Conservation (phyloP, 2,113 vertebrate genomes). For the Amazona vittata region DNA sequence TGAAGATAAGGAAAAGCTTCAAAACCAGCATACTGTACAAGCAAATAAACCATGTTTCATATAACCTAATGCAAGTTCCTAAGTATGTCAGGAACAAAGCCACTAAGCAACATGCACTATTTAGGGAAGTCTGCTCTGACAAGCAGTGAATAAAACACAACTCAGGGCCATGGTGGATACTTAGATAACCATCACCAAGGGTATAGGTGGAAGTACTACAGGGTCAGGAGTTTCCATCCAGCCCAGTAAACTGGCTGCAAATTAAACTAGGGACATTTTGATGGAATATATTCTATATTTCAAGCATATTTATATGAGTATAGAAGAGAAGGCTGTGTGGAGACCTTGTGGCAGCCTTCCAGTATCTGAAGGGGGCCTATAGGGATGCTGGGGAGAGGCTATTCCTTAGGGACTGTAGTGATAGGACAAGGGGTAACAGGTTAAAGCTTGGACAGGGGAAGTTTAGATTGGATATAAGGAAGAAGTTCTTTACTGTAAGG, state of each 20-base stretch:
- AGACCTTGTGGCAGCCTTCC: no score
- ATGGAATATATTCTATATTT: background rate
- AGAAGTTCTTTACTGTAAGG: no score
- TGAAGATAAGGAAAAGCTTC: background rate
- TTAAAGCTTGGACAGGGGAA: no score
- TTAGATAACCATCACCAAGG: accelerated
- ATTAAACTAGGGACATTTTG: background rate
- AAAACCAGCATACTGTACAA: background rate
- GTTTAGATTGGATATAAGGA: no score
- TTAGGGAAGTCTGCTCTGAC: background rate
- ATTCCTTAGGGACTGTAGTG: no score
- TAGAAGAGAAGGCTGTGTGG: background rate
- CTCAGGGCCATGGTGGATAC: no score
- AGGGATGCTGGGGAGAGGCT: no score
- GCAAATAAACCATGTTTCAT: background rate
- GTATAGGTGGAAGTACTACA: background rate
- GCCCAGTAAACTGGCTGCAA: background rate
- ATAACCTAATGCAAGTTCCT: background rate
- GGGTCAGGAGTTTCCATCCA: background rate
- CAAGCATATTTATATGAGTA: background rate
- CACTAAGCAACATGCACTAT: background rate
- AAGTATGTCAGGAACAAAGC: background rate
- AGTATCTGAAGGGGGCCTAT: no score
- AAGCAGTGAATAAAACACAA: background rate
- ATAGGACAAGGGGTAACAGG: no score